Conservation (phyloP, 2,797 vertebrate genomes). For the Lacerta viridis region DNA sequence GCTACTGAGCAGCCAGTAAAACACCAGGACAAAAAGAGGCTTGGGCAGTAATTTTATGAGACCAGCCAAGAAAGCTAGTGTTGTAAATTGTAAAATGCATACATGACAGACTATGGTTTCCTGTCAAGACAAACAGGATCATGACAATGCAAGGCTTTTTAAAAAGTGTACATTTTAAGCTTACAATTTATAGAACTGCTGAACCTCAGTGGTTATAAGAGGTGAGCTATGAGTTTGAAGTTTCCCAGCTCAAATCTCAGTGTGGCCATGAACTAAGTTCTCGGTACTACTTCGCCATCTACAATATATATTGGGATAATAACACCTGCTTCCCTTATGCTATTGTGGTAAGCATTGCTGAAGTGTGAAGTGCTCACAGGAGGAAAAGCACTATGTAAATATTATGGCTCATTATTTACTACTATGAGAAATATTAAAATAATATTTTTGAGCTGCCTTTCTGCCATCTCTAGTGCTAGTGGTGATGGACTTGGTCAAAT, state of each 20-base stretch:
- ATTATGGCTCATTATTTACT: background rate
- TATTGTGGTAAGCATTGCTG: background rate
- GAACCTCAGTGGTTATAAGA: background rate
- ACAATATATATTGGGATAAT: background rate
- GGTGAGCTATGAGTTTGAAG: background rate
- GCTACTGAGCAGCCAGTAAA: too few species aligned
- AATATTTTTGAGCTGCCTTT: background rate
- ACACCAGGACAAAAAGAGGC: too few species aligned
- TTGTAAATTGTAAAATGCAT: too few species aligned
- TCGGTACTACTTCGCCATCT: background rate
- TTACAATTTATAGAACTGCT: background rate
- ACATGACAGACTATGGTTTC: too few species aligned
- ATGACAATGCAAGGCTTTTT: background rate
- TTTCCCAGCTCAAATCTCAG: background rate
- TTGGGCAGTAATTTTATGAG: too few species aligned
- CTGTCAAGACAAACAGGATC: background rate
- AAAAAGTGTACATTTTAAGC: background rate
- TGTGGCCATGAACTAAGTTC: background rate
- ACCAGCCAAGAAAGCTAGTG: too few species aligned
- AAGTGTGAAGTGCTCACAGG: background rate
- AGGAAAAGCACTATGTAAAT: background rate
- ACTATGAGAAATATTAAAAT: background rate
- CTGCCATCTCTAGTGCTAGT: background rate
- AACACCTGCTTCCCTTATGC: background rate
- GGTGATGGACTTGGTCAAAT: background rate